Evolutionary conservation across 2,888 invertebrate species (phyloP).

Genomic region (Acanthosepion pharaonis): DNA sequence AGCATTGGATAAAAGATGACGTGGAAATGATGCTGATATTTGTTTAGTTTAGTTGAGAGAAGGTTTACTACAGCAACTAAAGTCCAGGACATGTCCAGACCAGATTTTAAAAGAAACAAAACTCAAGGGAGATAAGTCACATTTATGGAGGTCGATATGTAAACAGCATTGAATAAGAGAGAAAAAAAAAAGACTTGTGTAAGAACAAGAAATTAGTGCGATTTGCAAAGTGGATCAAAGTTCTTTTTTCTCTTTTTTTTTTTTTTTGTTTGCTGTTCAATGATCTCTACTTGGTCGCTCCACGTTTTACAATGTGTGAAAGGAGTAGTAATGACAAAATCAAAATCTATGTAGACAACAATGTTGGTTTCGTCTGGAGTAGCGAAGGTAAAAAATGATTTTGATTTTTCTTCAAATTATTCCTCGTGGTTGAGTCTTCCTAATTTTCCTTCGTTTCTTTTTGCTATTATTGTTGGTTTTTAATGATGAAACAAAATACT

Average conservation of each 20-base stretch:
- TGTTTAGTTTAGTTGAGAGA: too few species aligned
- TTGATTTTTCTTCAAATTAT: not conserved
- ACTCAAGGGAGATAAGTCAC: not conserved
- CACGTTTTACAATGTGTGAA: conserved; percentile 40
- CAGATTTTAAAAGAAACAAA: not conserved
- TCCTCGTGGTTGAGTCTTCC: not conserved
- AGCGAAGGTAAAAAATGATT: conserved; percentile 56
- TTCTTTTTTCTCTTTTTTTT: too few species aligned
- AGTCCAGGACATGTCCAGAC: not conserved
- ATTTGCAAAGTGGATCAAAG: not conserved
- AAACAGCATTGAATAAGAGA: not conserved
- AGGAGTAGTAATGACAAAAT: conserved; percentile 52
- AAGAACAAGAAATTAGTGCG: not conserved
- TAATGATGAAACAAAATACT: not conserved
- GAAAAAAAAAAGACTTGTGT: not conserved
- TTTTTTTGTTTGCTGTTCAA: not conserved
- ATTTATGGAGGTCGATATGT: conserved; percentile 7
- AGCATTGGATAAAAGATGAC: too few species aligned
- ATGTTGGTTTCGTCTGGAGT: conserved; percentile 61
- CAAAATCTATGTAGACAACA: conserved; percentile 53
- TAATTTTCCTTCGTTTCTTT: not conserved
- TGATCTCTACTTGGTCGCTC: not conserved
- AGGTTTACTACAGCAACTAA: too few species aligned
- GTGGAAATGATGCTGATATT: too few species aligned
- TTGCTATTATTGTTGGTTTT: not conserved